Evolutionary conservation across 2,888 invertebrate genomes (phyloP).

Genomic region (Chloroclystis v-ata): DNA sequence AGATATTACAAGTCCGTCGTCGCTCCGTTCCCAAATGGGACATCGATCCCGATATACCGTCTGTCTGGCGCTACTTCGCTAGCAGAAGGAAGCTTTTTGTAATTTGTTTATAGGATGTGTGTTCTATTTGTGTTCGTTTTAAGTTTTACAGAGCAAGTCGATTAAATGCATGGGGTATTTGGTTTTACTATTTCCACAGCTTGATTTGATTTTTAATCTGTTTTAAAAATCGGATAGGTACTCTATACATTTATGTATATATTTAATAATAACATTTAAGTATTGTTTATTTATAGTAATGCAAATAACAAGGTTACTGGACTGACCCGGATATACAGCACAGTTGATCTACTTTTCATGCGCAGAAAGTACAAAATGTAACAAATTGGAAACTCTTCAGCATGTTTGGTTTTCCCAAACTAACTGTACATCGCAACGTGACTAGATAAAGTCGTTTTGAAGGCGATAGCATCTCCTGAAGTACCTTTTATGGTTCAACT

Average conservation of each 20-base stretch:
- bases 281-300: no score
- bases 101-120: constrained; percentile 18
- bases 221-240: no score
- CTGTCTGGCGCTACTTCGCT: constrained; percentile 50
- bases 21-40: constrained; percentile 53
- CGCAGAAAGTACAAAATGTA: constrained; percentile 35
- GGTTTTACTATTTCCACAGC: not conserved
- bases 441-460: constrained; percentile 50
- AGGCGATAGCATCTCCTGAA: constrained; percentile 47
- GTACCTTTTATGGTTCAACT: constrained; percentile 38
- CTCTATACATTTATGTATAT: no score
- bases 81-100: constrained; percentile 35
- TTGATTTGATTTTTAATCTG: not conserved
- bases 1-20: constrained; percentile 42
- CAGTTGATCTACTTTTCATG: constrained; percentile 8
- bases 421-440: constrained; percentile 53
- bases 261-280: no score
- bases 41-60: constrained; percentile 57
- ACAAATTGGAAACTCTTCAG: constrained; percentile 41
- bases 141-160: not conserved
- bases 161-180: not conserved
- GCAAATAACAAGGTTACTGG: no score
- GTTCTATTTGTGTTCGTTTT: constrained; percentile 13
- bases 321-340: no score
- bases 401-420: constrained; percentile 42